phyloP scores from a whole-genome alignment of 2,797 vertebrate species.

The Serranus cabrilla region DNA sequence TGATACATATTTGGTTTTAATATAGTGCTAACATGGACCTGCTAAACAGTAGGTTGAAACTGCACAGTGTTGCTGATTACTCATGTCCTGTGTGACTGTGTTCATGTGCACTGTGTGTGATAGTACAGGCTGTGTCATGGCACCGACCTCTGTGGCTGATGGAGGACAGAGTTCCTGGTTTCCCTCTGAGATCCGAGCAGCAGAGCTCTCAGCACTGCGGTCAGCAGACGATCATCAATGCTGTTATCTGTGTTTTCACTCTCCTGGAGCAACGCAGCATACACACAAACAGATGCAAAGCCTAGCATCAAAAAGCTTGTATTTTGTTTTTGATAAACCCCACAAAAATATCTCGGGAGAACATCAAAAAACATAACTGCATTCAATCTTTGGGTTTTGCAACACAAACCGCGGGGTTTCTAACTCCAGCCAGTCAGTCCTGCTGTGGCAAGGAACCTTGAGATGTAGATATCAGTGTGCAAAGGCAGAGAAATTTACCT shows the following conservation, averaged over 20 bases:
- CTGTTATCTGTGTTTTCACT: constrained; percentile 66
- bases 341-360: constrained; percentile 9
- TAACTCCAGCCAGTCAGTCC: constrained; percentile 15
- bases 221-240: constrained; percentile 63
- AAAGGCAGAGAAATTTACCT: constrained; percentile 3
- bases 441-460: constrained; percentile 31
- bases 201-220: constrained; percentile 78
- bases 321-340: constrained; percentile 4
- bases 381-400: constrained; percentile 15
- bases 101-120: background rate
- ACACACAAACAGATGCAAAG: constrained; percentile 24
- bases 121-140: background rate
- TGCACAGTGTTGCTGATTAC: background rate
- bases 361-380: constrained; percentile 8
- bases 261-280: constrained; percentile 67
- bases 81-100: background rate
- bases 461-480: constrained; percentile 23
- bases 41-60: background rate
- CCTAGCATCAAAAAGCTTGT: background rate
- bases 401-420: constrained; percentile 10
- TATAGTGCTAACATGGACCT: background rate
- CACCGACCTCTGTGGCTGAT: constrained; percentile 88
- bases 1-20: background rate
- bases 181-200: constrained; percentile 82
- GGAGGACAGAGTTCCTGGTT: constrained; percentile 84